Evolutionary conservation across 2,888 invertebrate species (phyloP).

Genomic region (Rhopalosiphum nymphaeae): DNA sequence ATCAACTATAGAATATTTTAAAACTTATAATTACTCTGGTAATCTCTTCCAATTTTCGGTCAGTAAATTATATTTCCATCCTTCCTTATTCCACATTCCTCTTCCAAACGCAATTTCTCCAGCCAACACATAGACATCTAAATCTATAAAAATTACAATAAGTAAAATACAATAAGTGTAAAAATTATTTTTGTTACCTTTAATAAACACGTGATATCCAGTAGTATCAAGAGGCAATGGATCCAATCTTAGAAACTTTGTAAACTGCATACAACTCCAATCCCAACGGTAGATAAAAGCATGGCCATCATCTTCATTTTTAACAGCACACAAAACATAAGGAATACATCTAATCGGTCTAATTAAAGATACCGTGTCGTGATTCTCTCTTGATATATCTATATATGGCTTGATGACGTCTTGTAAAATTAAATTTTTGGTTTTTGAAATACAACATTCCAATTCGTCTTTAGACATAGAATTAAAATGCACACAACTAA

Average conservation of each 20-base stretch:
- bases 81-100: background rate
- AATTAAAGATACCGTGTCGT: background rate
- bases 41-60: conserved; percentile 15
- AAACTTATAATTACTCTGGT: background rate
- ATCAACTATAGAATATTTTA: background rate
- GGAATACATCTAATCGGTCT: background rate
- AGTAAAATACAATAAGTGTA: background rate
- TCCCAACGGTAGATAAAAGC: conserved; percentile 26
- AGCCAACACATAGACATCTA: conserved; percentile 36
- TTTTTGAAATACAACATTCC: background rate
- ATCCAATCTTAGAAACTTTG: conserved; percentile 1
- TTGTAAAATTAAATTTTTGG: conserved; percentile 4
- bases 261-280: background rate
- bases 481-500: conserved; percentile 35
- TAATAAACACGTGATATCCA: conserved; percentile 34
- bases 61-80: conserved; percentile 44
- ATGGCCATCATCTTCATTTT: conserved; percentile 31
- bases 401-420: background rate
- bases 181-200: conserved; percentile 12
- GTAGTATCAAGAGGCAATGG: conserved; percentile 29
- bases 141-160: background rate
- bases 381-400: background rate
- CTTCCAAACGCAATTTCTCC: conserved; percentile 30
- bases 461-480: background rate
- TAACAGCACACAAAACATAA: conserved; percentile 17